Evolutionary conservation across 2,888 invertebrate species (phyloP).

Genomic region (Lasioglossum villosulum): DNA sequence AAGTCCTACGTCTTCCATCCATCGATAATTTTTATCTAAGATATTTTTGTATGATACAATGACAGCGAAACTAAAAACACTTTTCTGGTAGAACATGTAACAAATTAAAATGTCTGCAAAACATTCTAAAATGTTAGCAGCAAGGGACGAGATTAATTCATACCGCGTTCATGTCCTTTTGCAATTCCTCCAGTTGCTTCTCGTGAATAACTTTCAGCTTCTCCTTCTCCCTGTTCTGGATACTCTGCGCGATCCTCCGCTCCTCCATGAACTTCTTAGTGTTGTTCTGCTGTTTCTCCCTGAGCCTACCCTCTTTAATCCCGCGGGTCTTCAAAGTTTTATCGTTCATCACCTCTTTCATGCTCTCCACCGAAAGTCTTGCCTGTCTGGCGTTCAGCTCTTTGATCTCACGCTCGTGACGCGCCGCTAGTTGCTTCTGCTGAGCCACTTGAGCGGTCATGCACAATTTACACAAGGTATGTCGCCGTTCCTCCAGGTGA

Average conservation of each 20-base stretch:
- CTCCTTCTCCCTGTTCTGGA: constrained; percentile 96
- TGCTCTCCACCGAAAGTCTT: constrained; percentile 98
- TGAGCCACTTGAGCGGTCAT: constrained; percentile 92
- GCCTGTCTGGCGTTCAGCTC: constrained; percentile 98
- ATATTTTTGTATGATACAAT: too few relatives aligned
- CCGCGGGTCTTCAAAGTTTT: constrained; percentile 98
- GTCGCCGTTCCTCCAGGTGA: constrained; percentile 93
- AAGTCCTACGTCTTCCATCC: too few relatives aligned
- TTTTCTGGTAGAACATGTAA: too few relatives aligned
- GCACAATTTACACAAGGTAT: constrained; percentile 90
- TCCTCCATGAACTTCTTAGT: constrained; percentile 99
- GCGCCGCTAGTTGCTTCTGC: constrained; percentile 94
- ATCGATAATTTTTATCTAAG: too few relatives aligned
- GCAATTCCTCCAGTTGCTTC: constrained; percentile 95
- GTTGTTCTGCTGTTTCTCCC: constrained; percentile 98
- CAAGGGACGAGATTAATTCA: constrained; percentile 71
- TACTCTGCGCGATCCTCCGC: constrained; percentile 93
- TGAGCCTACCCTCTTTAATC: constrained; percentile 96
- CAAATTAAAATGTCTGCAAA: too few relatives aligned
- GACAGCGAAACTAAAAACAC: too few relatives aligned
- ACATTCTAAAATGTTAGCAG: too few relatives aligned
- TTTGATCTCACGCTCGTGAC: constrained; percentile 97
- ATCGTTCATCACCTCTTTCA: constrained; percentile 97
- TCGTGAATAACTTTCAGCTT: constrained; percentile 96
- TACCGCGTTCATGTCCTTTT: constrained; percentile 94